Conservation (phyloP, 1,140 invertebrate species). For the Bombus confusus region DNA sequence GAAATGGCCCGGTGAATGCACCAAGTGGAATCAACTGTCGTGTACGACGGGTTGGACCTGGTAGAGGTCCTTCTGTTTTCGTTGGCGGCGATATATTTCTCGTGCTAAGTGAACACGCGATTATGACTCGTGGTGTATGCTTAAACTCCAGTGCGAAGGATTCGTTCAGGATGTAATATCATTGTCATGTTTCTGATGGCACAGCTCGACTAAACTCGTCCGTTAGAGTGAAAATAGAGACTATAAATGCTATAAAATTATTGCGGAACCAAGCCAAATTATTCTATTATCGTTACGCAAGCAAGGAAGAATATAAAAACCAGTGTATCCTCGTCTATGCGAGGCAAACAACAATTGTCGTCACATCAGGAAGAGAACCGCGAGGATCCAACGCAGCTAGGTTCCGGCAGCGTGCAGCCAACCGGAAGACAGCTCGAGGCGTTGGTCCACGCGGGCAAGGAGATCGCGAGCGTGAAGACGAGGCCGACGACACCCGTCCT, state of each 20-base stretch:
- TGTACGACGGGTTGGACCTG: neutral
- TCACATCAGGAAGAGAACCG: slow-evolving; percentile 58
- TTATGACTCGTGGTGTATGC: slow-evolving; percentile 5
- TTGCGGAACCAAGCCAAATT: neutral
- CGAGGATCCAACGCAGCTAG: slow-evolving; percentile 53
- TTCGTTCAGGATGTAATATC: slow-evolving; percentile 4
- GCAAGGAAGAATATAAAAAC: neutral
- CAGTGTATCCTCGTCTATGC: slow-evolving; percentile 67
- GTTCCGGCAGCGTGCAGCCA: slow-evolving; percentile 56
- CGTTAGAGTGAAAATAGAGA: neutral
- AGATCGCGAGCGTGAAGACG: slow-evolving; percentile 77
- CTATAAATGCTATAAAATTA: neutral
- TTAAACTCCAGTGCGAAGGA: neutral
- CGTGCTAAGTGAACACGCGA: neutral
- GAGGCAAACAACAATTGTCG: slow-evolving; percentile 70
- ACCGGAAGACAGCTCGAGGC: slow-evolving; percentile 44
- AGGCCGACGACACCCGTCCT: slow-evolving; percentile 81
- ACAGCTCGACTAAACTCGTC: too few species aligned
- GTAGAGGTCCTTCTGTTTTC: too few species aligned
- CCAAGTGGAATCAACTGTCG: neutral
- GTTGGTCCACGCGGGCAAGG: slow-evolving; percentile 69
- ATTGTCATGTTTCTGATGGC: neutral
- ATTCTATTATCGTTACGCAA: neutral
- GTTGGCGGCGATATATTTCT: accelerated
- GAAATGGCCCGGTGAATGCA: slow-evolving; percentile 18